Conservation (phyloP, 92 coral and sea anemone species). For the Paramuricea clavata region DNA sequence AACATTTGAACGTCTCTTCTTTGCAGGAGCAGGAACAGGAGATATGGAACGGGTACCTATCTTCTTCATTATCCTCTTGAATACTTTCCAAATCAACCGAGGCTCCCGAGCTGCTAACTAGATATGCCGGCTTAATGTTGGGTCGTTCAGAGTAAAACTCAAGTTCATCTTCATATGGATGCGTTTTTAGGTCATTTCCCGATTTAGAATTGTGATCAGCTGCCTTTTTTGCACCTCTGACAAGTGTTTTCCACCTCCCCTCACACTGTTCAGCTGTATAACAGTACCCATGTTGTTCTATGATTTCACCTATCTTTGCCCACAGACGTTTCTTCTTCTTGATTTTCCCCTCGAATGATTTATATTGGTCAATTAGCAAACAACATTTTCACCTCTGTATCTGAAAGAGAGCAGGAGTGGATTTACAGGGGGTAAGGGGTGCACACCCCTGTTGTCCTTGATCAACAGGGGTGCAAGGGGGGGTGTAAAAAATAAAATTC, state of each 20-base stretch:
- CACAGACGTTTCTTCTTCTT: slow-evolving; percentile 9
- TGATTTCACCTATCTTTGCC: slow-evolving; percentile 4
- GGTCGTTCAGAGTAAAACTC: slow-evolving; percentile 12
- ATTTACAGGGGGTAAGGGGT: no score
- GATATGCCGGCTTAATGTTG: slow-evolving; percentile 8
- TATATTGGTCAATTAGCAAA: slow-evolving; percentile 16
- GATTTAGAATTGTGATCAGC: slow-evolving; percentile 19
- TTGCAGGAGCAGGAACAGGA: slow-evolving; percentile 8
- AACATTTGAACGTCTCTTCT: slow-evolving; percentile 4
- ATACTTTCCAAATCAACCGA: no score
- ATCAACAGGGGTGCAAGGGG: no score
- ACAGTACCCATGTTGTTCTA: not conserved
- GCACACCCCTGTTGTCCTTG: no score
- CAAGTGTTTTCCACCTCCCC: slow-evolving; percentile 22
- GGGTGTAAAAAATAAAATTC: no score
- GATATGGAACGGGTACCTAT: not conserved
- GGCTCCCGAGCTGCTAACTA: not conserved
- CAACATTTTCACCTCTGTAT: not conserved
- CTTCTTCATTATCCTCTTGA: not conserved
- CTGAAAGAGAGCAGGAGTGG: no score
- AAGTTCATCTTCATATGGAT: slow-evolving; percentile 24
- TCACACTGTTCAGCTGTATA: slow-evolving; percentile 18
- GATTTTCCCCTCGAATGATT: not conserved
- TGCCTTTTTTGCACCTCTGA: slow-evolving; percentile 8
- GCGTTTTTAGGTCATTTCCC: not conserved